phyloP scores from a whole-genome alignment of 2,113 vertebrate species.

The Pluvianellus socialis region DNA sequence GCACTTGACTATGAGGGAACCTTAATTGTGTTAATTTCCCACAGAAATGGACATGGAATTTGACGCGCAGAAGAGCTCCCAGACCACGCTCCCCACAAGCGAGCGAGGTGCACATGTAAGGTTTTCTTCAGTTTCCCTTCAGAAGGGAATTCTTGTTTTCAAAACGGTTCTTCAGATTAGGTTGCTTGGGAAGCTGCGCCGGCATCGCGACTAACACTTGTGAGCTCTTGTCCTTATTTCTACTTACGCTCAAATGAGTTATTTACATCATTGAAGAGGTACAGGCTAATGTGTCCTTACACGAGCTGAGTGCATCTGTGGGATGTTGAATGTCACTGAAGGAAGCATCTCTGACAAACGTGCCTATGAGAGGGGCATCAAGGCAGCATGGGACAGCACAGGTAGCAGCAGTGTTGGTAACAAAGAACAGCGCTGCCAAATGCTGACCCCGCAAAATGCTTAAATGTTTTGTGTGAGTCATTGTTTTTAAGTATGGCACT shows the following conservation, averaged over 20 bases:
- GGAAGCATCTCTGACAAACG: background rate
- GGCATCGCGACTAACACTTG: background rate
- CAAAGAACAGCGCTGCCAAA: background rate
- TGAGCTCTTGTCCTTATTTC: background rate
- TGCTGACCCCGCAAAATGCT: background rate
- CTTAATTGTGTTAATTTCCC: background rate
- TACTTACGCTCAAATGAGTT: background rate
- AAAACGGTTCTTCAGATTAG: background rate
- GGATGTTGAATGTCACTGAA: background rate
- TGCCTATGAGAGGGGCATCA: accelerated
- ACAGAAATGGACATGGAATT: background rate
- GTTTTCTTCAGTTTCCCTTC: background rate
- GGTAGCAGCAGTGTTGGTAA: background rate
- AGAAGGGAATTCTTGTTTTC: background rate
- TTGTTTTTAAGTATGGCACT: background rate
- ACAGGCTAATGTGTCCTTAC: background rate
- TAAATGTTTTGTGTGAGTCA: background rate
- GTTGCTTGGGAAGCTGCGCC: background rate
- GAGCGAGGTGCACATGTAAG: background rate
- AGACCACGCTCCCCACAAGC: accelerated
- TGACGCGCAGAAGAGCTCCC: background rate
- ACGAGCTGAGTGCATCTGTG: background rate
- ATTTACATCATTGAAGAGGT: background rate
- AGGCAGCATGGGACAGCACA: background rate
- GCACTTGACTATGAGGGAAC: background rate